Evolutionary conservation across 2,888 invertebrate species (phyloP).

Genomic region (Drosophila melanosoma): DNA sequence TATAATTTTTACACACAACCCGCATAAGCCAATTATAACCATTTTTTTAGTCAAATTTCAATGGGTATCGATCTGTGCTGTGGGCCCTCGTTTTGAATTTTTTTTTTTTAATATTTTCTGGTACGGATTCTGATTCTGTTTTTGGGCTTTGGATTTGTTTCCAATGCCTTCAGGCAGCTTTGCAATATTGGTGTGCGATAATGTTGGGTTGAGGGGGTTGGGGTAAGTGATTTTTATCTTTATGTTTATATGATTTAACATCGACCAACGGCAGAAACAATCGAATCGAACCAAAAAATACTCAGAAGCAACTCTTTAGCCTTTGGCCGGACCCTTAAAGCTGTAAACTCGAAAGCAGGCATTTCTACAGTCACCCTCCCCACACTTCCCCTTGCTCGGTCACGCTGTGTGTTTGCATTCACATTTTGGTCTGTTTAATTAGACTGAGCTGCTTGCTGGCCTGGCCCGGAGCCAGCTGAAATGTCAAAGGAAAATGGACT

Average conservation of each 20-base stretch:
- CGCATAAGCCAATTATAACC: not conserved
- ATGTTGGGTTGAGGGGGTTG: not conserved
- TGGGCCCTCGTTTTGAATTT: not conserved
- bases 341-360: not conserved
- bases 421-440: constrained; percentile 49
- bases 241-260: not conserved
- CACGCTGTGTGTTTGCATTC: constrained; percentile 23
- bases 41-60: not conserved
- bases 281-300: not conserved
- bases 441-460: constrained; percentile 21
- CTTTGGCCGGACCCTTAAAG: not conserved
- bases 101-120: not conserved
- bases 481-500: constrained; percentile 12
- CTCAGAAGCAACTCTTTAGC: not conserved
- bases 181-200: not conserved
- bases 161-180: not conserved
- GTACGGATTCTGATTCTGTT: not conserved
- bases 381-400: not conserved
- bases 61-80: not conserved
- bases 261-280: not conserved
- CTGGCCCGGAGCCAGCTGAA: constrained; percentile 11
- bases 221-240: not conserved
- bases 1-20: too few species aligned
- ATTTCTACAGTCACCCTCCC: not conserved
- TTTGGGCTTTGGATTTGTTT: not conserved